These are phyloP conservation scores for Rugalucina vietnamica DNA, from an alignment of 2,888 invertebrate species.

Conservation along the genomic window DNA sequence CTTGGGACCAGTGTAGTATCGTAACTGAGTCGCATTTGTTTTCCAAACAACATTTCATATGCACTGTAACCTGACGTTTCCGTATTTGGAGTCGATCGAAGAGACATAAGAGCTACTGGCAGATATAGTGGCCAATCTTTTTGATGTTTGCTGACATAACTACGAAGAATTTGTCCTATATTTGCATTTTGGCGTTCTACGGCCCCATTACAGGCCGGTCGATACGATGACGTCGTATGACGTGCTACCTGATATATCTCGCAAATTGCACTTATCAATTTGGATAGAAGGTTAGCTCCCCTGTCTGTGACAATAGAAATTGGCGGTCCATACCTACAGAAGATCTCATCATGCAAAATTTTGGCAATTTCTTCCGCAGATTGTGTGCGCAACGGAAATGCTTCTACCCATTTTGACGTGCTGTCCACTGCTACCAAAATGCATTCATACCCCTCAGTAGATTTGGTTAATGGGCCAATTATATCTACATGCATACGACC, in stretches of 20 bases:
- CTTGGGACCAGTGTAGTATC: slow-evolving; percentile 40
- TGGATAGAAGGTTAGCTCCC: slow-evolving; percentile 45
- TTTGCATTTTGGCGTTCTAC: slow-evolving; percentile 49
- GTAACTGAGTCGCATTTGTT: slow-evolving; percentile 48
- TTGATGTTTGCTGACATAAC: slow-evolving; percentile 49
- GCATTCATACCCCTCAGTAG: too few species aligned
- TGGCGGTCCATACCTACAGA: slow-evolving; percentile 36
- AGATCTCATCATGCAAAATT: slow-evolving; percentile 34
- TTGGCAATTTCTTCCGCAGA: slow-evolving; percentile 38
- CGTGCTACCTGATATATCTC: slow-evolving; percentile 47
- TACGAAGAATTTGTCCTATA: slow-evolving; percentile 36
- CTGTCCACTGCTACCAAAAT: slow-evolving; percentile 40
- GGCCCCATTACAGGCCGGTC: slow-evolving; percentile 44
- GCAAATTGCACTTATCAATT: slow-evolving; percentile 31
- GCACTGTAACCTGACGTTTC: slow-evolving; percentile 51
- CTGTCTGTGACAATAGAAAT: slow-evolving; percentile 43
- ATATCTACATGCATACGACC: too few species aligned
- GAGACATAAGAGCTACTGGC: slow-evolving; percentile 43
- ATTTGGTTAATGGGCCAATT: too few species aligned
- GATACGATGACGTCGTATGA: slow-evolving; percentile 47
- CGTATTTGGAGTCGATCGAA: slow-evolving; percentile 33
- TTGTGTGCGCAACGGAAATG: slow-evolving; percentile 43
- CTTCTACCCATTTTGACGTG: slow-evolving; percentile 45
- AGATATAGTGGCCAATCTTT: slow-evolving; percentile 41
- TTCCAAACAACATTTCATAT: slow-evolving; percentile 53